Percentiles rank a stretch among this genome's conserved stretches.
Conservation (phyloP, 30 jellyfish, hydroid and myxozoan species). For the Aurelia aurita region DNA sequence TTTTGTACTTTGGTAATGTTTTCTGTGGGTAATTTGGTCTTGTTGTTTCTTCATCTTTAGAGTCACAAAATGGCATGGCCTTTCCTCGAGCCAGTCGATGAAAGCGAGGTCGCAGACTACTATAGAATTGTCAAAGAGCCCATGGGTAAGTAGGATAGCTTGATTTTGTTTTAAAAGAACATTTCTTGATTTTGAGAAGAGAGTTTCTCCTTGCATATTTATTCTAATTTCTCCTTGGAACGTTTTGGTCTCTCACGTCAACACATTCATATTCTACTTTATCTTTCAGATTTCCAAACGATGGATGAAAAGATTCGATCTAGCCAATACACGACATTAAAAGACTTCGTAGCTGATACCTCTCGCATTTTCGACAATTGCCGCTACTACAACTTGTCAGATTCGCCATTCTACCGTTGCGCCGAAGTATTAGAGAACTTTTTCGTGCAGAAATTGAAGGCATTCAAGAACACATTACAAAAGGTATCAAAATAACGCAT, state of each 20-base stretch:
- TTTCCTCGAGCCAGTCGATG: slow-evolving; percentile 93
- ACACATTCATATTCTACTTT: neutral
- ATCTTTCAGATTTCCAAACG: slow-evolving; percentile 82
- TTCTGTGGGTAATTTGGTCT: neutral
- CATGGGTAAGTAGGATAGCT: slow-evolving; percentile 76
- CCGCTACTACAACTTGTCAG: slow-evolving; percentile 92
- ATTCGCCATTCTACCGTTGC: slow-evolving; percentile 94
- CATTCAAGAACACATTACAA: slow-evolving; percentile 86
- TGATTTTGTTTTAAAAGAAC: no score
- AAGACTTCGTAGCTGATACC: slow-evolving; percentile 96
- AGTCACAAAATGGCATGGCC: slow-evolving; percentile 99
- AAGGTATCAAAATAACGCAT: slow-evolving; percentile 59
- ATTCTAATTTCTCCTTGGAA: no score
- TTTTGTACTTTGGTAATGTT: no score
- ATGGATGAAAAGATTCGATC: slow-evolving; percentile 83
- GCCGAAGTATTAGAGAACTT: slow-evolving; percentile 97
- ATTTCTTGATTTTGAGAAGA: no score
- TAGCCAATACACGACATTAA: slow-evolving; percentile 65
- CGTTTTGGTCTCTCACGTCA: no score
- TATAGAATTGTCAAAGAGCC: slow-evolving; percentile 91
- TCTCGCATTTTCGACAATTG: slow-evolving; percentile 97
- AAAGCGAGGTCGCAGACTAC: slow-evolving; percentile 81
- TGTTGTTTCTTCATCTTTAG: slow-evolving; percentile 29
- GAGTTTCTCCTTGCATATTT: no score
- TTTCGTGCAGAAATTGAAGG: slow-evolving; percentile 95